Evolutionary conservation across 2,797 vertebrate genomes (phyloP).

Genomic region (Buphagus erythrorhynchus): DNA sequence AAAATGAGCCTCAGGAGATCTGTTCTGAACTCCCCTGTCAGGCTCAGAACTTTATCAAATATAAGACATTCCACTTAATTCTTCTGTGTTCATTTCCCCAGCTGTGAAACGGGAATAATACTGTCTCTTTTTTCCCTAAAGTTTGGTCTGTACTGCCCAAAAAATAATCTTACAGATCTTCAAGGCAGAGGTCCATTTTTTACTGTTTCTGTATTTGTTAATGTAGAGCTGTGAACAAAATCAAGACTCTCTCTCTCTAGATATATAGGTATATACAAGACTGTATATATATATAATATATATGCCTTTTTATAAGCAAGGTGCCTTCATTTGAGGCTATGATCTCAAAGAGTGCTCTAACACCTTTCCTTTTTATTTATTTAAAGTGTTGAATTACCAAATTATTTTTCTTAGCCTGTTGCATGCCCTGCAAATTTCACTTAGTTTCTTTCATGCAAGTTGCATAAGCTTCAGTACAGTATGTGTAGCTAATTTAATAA

Average conservation of each 20-base stretch:
- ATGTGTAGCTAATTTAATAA: constrained; percentile 10
- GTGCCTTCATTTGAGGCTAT: neutral
- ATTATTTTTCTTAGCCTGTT: neutral
- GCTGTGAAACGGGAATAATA: neutral
- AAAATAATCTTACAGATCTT: neutral
- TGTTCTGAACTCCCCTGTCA: neutral
- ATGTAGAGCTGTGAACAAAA: neutral
- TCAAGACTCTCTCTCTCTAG: no score
- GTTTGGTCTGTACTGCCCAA: neutral
- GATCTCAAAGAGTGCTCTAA: neutral
- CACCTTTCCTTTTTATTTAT: constrained; percentile 33
- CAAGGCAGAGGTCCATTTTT: neutral
- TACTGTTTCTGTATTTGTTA: neutral
- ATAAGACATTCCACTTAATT: neutral
- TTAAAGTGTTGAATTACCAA: neutral
- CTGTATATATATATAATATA: no score
- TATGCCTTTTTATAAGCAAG: neutral
- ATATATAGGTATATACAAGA: no score
- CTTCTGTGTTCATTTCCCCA: neutral
- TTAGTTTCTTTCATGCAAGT: constrained; percentile 28
- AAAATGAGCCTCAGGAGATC: neutral
- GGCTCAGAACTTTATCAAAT: neutral
- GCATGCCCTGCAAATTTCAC: neutral
- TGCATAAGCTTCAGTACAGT: neutral
- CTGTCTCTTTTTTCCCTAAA: neutral